Evolutionary conservation across 2,888 invertebrate species (phyloP).

Genomic region (Stenichneumon culpator): DNA sequence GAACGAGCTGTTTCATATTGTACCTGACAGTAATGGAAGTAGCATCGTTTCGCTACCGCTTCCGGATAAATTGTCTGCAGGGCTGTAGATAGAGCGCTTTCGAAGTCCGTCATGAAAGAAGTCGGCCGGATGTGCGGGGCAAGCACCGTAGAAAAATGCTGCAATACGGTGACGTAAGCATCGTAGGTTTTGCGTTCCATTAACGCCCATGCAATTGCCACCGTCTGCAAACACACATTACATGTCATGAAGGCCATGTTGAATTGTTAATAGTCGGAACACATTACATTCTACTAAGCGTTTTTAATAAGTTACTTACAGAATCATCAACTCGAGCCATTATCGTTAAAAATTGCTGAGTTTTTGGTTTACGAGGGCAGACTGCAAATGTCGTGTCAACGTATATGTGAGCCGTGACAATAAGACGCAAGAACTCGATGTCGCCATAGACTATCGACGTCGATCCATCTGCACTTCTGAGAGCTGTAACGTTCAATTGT

Average conservation of each 20-base stretch:
- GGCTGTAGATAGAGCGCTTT: background rate
- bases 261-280: background rate
- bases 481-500: background rate
- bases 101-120: conserved; percentile 14
- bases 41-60: background rate
- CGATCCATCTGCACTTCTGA: background rate
- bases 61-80: background rate
- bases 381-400: conserved; percentile 23
- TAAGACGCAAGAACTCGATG: too few species aligned
- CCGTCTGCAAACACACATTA: background rate
- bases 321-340: conserved; percentile 27
- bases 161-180: conserved; percentile 19
- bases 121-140: conserved; percentile 13
- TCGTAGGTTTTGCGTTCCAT: conserved; percentile 15
- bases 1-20: background rate
- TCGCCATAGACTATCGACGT: too few species aligned
- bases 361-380: background rate
- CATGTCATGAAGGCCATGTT: background rate
- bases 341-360: conserved; percentile 19
- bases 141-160: conserved; percentile 1
- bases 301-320: background rate
- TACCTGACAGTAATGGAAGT: conserved; percentile 22
- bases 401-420: too few species aligned
- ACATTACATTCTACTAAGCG: background rate
- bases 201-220: conserved; percentile 34